phyloP scores from a whole-genome alignment of 2,113 vertebrate species.

The Nycticryphes semicollaris region DNA sequence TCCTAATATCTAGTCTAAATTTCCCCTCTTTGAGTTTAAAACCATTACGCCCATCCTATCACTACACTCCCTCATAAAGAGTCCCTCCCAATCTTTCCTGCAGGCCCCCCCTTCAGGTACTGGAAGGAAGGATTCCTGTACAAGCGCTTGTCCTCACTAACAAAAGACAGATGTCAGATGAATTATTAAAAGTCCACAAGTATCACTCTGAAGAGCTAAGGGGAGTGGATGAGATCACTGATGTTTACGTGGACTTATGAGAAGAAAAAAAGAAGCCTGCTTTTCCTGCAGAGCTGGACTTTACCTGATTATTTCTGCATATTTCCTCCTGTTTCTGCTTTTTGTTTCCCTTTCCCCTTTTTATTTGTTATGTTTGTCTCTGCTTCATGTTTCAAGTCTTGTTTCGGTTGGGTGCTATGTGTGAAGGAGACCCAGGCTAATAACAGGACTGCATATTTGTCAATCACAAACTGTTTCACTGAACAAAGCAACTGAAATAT shows the following conservation, averaged over 20 bases:
- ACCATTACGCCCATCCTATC: no score
- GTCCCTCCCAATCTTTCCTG: no score
- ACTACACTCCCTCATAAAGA: no score
- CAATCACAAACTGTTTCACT: constrained; percentile 15
- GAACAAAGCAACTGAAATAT: constrained; percentile 52
- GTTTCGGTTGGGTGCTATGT: background rate
- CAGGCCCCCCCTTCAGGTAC: no score
- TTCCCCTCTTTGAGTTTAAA: no score
- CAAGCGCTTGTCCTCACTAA: background rate
- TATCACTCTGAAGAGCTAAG: background rate
- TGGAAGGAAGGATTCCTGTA: background rate
- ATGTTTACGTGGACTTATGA: background rate
- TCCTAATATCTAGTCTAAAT: no score
- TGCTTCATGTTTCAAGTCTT: background rate
- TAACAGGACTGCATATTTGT: background rate
- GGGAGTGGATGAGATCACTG: background rate
- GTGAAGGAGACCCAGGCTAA: background rate
- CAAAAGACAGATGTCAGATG: background rate
- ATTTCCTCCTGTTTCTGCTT: background rate
- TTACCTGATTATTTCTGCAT: background rate
- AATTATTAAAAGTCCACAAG: background rate
- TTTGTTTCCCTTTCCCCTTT: background rate
- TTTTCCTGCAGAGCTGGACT: background rate
- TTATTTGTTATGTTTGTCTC: background rate
- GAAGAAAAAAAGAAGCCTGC: background rate